phyloP scores from a whole-genome alignment of 2,113 vertebrate genomes.

The human region GRCh38 chr18:74228501-74229000 shows the following conservation, averaged over 20 bases:
- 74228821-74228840: no score
- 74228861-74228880: no score
- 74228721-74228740: neutral
- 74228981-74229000: no score
- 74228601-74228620: neutral
- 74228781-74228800: no score
- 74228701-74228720: neutral
- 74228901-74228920: no score
- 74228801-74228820: no score
- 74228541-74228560: neutral
- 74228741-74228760: neutral
- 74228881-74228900: no score
- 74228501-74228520: neutral
- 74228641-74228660: fast-evolving
- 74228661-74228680: neutral
- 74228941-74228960: no score
- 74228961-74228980: no score
- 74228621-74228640: fast-evolving
- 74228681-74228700: fast-evolving
- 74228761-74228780: no score
- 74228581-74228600: neutral
- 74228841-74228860: no score
- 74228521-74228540: neutral
- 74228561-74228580: neutral
- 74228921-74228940: no score